These are phyloP conservation scores for Oasisia sp. DNA, from an alignment of 2,888 invertebrate species.

Conservation along the genomic window DNA sequence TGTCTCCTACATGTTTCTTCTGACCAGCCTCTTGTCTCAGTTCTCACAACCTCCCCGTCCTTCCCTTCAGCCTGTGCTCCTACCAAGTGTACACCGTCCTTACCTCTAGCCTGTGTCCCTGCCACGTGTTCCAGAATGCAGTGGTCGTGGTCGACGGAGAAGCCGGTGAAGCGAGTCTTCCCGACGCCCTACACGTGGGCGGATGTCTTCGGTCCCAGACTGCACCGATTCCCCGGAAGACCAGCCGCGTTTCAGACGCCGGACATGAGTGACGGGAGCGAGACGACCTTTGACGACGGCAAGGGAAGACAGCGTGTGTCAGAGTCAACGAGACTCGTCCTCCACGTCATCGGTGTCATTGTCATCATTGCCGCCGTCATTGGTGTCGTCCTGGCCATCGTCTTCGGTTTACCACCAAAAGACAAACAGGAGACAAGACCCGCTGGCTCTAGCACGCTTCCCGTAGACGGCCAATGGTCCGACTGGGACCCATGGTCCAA, in stretches of 20 bases:
- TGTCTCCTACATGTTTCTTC: too few relatives aligned
- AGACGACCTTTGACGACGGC: neutral
- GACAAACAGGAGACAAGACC: neutral
- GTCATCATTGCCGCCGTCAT: neutral
- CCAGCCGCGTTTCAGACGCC: neutral
- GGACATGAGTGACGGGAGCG: neutral
- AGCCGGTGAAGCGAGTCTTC: neutral
- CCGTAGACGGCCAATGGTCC: slow-evolving; percentile 19
- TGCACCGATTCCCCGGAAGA: neutral
- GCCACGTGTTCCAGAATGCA: neutral
- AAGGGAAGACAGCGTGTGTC: neutral
- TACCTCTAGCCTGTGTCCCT: neutral
- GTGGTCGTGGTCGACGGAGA: neutral
- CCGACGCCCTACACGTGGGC: neutral
- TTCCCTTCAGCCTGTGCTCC: neutral
- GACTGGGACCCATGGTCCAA: slow-evolving; percentile 22
- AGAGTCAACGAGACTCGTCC: neutral
- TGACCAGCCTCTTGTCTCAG: too few relatives aligned
- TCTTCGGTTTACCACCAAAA: neutral
- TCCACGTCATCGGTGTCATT: neutral
- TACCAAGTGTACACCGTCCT: neutral
- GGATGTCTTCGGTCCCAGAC: neutral
- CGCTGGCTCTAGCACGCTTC: neutral
- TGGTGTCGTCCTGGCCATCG: neutral
- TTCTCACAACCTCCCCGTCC: too few relatives aligned